These are phyloP conservation scores for Atta colombica DNA, from an alignment of 1,140 invertebrate species.

Conservation along the genomic window DNA sequence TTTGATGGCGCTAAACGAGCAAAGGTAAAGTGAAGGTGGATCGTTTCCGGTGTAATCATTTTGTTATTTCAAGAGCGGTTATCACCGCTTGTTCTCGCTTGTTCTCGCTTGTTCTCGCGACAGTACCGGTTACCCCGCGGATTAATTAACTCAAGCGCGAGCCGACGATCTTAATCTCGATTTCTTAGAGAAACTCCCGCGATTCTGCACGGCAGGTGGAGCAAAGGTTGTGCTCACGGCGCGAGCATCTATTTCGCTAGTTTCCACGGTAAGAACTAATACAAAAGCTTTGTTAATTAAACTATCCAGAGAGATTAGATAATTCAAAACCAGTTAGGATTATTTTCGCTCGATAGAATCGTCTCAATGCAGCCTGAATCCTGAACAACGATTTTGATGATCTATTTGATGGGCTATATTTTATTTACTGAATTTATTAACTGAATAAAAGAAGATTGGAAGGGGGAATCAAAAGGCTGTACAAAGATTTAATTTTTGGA, in stretches of 20 bases:
- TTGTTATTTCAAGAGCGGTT: conserved; percentile 37
- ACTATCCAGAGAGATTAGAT: background rate
- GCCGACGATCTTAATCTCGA: conserved; percentile 47
- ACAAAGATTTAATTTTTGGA: background rate
- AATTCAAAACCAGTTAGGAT: background rate
- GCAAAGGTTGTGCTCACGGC: conserved; percentile 16
- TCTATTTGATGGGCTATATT: background rate
- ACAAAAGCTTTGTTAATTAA: conserved; percentile 36
- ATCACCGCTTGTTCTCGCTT: conserved; percentile 27
- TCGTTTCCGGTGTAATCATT: conserved; percentile 18
- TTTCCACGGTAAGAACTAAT: conserved; percentile 52
- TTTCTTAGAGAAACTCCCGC: conserved; percentile 15
- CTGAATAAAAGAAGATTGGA: background rate
- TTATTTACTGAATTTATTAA: no score
- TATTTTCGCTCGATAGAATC: background rate
- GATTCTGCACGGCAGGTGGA: conserved; percentile 48
- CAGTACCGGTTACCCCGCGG: conserved; percentile 22
- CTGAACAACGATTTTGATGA: background rate
- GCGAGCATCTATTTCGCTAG: conserved; percentile 13
- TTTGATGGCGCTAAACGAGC: background rate
- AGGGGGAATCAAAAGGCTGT: no score
- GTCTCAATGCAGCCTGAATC: background rate
- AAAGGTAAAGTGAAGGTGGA: conserved; percentile 18
- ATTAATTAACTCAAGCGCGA: conserved; percentile 66
- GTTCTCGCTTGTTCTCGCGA: conserved; percentile 16